These are phyloP conservation scores for Micrasema longulum DNA, from an alignment of 1,140 invertebrate genomes.

Conservation along the genomic window DNA sequence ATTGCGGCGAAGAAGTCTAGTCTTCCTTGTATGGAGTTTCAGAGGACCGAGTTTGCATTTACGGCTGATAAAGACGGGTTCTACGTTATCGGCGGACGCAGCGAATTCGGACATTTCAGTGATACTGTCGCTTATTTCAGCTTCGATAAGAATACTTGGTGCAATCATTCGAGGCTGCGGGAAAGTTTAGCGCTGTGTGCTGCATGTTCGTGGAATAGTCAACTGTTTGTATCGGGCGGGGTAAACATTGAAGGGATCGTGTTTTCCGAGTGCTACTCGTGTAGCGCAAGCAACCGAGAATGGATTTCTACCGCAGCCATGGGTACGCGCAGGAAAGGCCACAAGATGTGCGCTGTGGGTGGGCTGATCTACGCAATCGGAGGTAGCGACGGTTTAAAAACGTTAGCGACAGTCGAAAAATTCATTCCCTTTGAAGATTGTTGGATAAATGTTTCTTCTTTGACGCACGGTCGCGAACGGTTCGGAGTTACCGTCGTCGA, in stretches of 20 bases:
- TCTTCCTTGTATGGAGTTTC: no score
- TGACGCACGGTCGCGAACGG: not conserved
- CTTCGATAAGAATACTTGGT: slow-evolving; percentile 5
- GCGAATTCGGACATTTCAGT: not conserved
- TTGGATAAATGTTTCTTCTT: not conserved
- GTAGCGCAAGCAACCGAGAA: not conserved
- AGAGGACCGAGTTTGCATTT: no score
- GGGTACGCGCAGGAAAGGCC: not conserved
- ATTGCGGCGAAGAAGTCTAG: no score
- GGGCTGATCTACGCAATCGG: slow-evolving; percentile 11
- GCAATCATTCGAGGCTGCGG: not conserved
- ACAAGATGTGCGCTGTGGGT: slow-evolving; percentile 5
- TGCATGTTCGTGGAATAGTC: not conserved
- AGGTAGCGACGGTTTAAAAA: not conserved
- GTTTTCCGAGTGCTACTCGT: not conserved
- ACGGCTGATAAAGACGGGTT: no score
- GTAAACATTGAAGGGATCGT: not conserved
- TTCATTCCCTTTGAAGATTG: slow-evolving; percentile 1
- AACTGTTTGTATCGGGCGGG: not conserved
- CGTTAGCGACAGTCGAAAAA: not conserved
- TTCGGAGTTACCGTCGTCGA: slow-evolving; percentile 1
- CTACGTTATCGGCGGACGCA: not conserved
- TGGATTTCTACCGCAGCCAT: not conserved
- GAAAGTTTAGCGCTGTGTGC: not conserved
- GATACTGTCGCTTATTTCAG: slow-evolving; percentile 1